Conservation (phyloP, 2,113 vertebrate species). For the Megaptera novaeangliae region DNA sequence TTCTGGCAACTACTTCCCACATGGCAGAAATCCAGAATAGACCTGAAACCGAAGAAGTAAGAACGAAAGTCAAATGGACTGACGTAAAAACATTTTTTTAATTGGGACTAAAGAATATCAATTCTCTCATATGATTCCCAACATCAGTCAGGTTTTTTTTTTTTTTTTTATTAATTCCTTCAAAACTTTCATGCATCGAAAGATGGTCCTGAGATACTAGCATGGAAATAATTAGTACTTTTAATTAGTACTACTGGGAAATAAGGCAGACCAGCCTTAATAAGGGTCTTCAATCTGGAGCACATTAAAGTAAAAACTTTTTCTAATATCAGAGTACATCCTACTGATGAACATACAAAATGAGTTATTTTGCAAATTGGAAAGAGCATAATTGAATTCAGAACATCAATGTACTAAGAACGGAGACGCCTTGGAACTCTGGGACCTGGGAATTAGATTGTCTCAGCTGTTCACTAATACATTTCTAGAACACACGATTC, state of each 20-base stretch:
- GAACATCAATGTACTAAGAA: constrained; percentile 41
- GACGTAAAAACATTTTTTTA: background rate
- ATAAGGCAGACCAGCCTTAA: constrained; percentile 43
- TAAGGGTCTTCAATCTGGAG: constrained; percentile 55
- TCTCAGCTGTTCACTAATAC: constrained; percentile 34
- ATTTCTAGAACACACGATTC: constrained; percentile 51
- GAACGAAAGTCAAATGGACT: background rate
- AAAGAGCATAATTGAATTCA: constrained; percentile 62
- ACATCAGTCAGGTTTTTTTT: background rate
- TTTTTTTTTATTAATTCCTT: background rate
- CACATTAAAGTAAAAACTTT: constrained; percentile 51
- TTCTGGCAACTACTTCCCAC: constrained; percentile 6
- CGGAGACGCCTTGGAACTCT: constrained; percentile 14
- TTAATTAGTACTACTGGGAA: constrained; percentile 65
- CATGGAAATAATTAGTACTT: constrained; percentile 69
- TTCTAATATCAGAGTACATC: constrained; percentile 42
- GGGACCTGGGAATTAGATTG: constrained; percentile 18
- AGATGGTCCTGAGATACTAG: constrained; percentile 30
- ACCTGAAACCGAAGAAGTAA: background rate
- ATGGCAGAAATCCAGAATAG: constrained; percentile 11
- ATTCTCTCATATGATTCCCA: constrained; percentile 28
- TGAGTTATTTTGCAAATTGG: constrained; percentile 61
- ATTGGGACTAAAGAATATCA: constrained; percentile 2
- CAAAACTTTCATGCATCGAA: constrained; percentile 46
- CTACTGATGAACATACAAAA: background rate